These are phyloP conservation scores for Nyctalus aviator DNA, from an alignment of 2,797 vertebrate species.

Conservation along the genomic window DNA sequence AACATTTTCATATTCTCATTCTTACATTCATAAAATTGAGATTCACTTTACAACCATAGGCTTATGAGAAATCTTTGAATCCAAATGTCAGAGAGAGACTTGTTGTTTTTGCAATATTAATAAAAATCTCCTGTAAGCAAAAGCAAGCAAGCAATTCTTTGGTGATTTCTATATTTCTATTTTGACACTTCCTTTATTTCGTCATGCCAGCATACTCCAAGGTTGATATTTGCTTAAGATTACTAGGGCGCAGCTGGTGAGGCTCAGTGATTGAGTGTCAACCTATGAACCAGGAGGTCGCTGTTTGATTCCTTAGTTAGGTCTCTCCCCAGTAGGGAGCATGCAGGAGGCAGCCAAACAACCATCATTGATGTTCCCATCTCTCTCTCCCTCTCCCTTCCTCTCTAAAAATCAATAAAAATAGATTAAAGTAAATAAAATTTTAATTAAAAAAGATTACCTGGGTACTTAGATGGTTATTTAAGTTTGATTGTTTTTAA, in stretches of 20 bases:
- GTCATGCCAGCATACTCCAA: slow-evolving; percentile 1
- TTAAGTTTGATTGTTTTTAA: slow-evolving; percentile 44
- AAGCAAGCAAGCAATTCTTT: slow-evolving; percentile 3
- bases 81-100: background rate
- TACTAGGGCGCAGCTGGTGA: background rate
- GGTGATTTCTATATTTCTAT: slow-evolving; percentile 30
- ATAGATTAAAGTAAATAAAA: too few relatives aligned
- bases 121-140: slow-evolving; percentile 9
- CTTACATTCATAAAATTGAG: slow-evolving; percentile 1
- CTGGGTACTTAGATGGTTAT: background rate
- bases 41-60: background rate
- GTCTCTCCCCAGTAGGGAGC: too few relatives aligned
- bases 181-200: slow-evolving; percentile 36
- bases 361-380: too few relatives aligned
- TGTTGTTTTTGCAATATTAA: slow-evolving; percentile 34
- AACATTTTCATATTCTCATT: slow-evolving; percentile 6
- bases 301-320: too few relatives aligned
- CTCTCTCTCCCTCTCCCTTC: too few relatives aligned
- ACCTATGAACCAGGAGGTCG: too few relatives aligned
- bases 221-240: slow-evolving; percentile 54
- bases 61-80: slow-evolving; percentile 27
- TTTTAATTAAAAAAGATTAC: background rate
- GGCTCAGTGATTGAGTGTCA: too few relatives aligned
- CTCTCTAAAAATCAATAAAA: too few relatives aligned
- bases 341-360: too few relatives aligned